Percentiles rank a stretch among this genome's conserved stretches.
Evolutionary conservation across 2,888 invertebrate species (phyloP).

Genomic region (Papilio gigon): DNA sequence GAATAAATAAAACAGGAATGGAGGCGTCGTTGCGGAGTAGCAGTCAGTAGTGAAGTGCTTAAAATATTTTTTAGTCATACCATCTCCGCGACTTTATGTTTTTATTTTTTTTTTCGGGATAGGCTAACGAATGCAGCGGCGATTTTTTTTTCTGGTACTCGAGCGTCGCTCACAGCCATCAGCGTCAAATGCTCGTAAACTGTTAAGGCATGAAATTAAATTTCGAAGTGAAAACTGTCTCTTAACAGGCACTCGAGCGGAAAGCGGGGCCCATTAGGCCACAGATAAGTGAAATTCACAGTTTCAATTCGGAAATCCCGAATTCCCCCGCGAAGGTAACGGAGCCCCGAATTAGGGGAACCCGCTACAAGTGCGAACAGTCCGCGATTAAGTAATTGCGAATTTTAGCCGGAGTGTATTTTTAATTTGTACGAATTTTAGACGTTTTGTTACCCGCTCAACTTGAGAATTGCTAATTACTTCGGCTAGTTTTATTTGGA

Average conservation of each 20-base stretch:
- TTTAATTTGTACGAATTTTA: constrained; percentile 31
- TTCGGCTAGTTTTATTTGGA: constrained; percentile 22
- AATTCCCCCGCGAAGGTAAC: constrained; percentile 44
- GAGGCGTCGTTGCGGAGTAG: constrained; percentile 27
- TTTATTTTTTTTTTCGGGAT: constrained; percentile 31
- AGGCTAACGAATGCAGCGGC: constrained; percentile 34
- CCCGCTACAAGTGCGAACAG: constrained; percentile 30
- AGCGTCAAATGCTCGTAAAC: constrained; percentile 23
- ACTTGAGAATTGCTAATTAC: constrained; percentile 35
- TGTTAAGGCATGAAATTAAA: constrained; percentile 37
- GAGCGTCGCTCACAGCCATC: constrained; percentile 11
- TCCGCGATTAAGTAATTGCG: constrained; percentile 41
- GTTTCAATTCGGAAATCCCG: constrained; percentile 44
- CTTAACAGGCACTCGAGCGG: constrained; percentile 40
- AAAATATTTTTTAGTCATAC: constrained; percentile 31
- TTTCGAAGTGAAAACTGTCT: constrained; percentile 40
- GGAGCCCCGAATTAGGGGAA: constrained; percentile 44
- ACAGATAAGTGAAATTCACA: constrained; percentile 51
- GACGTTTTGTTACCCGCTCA: constrained; percentile 31
- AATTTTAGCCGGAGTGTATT: constrained; percentile 33
- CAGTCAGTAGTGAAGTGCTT: constrained; percentile 32
- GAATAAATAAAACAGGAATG: constrained; percentile 29
- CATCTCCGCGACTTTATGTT: constrained; percentile 1
- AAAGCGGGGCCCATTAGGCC: constrained; percentile 45
- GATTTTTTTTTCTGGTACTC: constrained; percentile 32